These are phyloP conservation scores for Cotesia typhae DNA, from an alignment of 1,140 invertebrate species.

Conservation along the genomic window DNA sequence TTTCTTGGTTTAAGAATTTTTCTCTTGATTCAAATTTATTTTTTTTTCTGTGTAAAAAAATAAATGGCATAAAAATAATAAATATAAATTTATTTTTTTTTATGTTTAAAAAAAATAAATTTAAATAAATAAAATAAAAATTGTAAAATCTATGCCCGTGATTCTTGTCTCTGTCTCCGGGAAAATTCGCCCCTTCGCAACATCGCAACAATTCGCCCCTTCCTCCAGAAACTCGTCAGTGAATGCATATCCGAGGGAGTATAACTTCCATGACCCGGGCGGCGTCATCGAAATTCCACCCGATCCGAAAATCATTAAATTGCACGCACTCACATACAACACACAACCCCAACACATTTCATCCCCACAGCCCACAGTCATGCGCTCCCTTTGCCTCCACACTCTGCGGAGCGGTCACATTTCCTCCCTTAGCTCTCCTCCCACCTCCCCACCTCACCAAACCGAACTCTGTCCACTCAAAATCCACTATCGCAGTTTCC, in stretches of 20 bases:
- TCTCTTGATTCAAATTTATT: too few relatives aligned
- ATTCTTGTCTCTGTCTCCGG: conserved; percentile 30
- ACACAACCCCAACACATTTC: conserved; percentile 36
- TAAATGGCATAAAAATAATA: too few relatives aligned
- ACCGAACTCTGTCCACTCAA: conserved; percentile 43
- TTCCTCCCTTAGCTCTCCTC: neutral
- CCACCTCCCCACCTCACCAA: neutral
- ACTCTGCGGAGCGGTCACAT: neutral
- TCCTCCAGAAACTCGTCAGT: conserved; percentile 26
- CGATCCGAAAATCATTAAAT: conserved; percentile 59
- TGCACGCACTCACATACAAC: conserved; percentile 59
- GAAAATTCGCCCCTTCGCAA: neutral
- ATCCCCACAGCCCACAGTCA: conserved; percentile 41
- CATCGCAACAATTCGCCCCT: conserved; percentile 6
- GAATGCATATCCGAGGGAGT: conserved; percentile 13
- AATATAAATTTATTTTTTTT: too few relatives aligned
- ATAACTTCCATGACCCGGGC: conserved; percentile 37
- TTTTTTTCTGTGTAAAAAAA: too few relatives aligned
- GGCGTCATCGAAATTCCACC: conserved; percentile 64
- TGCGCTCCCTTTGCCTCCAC: conserved; percentile 14
- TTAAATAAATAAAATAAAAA: neutral
- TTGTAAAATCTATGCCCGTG: neutral
- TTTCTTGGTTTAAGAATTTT: too few relatives aligned
- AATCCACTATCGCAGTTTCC: conserved; percentile 37
- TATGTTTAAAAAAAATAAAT: too few relatives aligned